phyloP scores from a whole-genome alignment of 2,888 invertebrate genomes.

The Malacosoma neustria region DNA sequence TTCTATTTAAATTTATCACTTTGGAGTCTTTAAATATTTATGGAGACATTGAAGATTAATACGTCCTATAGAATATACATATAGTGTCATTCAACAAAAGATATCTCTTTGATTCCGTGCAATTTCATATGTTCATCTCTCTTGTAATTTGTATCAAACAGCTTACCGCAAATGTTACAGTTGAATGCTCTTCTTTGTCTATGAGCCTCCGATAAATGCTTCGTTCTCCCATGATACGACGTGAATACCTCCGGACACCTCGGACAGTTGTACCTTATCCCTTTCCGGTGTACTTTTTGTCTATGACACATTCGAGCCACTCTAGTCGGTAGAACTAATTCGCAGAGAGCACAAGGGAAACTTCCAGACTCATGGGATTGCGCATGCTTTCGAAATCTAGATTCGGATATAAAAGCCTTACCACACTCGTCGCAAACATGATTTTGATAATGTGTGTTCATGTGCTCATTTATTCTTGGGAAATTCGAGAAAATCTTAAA shows the following conservation, averaged over 20 bases:
- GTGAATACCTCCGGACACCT: conserved; percentile 51
- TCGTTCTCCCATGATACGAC: conserved; percentile 45
- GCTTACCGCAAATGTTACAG: conserved; percentile 39
- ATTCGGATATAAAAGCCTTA: conserved; percentile 53
- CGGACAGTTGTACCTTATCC: conserved; percentile 52
- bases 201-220: conserved; percentile 49
- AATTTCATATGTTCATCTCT: conserved; percentile 39
- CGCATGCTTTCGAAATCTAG: conserved; percentile 51
- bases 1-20: neutral
- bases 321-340: conserved; percentile 39
- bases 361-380: conserved; percentile 50
- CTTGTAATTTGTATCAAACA: conserved; percentile 46
- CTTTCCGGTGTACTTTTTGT: conserved; percentile 43
- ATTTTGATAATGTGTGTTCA: conserved; percentile 59
- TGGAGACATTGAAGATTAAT: too few species aligned
- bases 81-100: too few species aligned
- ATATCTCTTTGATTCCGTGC: conserved; percentile 17
- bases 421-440: conserved; percentile 60
- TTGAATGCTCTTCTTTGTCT: conserved; percentile 34
- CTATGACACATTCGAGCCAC: conserved; percentile 47
- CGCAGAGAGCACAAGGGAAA: conserved; percentile 54
- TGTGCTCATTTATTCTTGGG: conserved; percentile 53
- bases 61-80: too few species aligned
- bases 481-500: conserved; percentile 35
- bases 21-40: too few species aligned